phyloP scores from a whole-genome alignment of 1,140 invertebrate genomes.

The Zaprionus ghesquierei region DNA sequence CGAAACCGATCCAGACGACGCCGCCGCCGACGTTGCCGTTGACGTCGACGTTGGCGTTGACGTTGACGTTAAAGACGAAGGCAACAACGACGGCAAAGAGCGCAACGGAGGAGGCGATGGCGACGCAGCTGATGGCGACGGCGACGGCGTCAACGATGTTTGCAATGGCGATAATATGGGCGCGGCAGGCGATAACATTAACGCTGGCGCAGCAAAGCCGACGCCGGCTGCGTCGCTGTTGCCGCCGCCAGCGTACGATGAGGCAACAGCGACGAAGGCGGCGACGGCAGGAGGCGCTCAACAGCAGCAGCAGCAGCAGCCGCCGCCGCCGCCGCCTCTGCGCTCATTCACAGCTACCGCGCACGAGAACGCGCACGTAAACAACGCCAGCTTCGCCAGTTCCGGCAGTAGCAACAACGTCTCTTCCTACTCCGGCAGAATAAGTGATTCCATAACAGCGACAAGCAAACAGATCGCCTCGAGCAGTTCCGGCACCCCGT shows the following conservation, averaged over 20 bases:
- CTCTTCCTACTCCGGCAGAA: constrained; percentile 82
- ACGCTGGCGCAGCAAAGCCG: constrained; percentile 4
- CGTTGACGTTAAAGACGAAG: constrained; percentile 28
- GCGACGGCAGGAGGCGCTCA: constrained; percentile 41
- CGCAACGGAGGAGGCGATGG: constrained; percentile 4
- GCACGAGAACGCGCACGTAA: constrained; percentile 72
- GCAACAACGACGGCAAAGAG: constrained; percentile 16
- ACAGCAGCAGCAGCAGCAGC: constrained; percentile 38
- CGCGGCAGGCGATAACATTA: constrained; percentile 84
- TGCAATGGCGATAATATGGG: constrained; percentile 71
- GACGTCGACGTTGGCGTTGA: constrained; percentile 20
- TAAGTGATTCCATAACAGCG: constrained; percentile 85
- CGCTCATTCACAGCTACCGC: constrained; percentile 70
- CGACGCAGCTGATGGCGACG: constrained; percentile 17
- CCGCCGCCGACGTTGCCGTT: constrained; percentile 33
- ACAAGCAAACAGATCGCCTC: constrained; percentile 54
- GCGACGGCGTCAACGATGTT: constrained; percentile 35
- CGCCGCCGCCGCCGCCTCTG: constrained; percentile 40
- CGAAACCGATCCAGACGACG: constrained; percentile 23
- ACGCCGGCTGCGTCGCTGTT: constrained; percentile 22
- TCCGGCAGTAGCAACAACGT: constrained; percentile 68
- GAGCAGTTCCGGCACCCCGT: constrained; percentile 48
- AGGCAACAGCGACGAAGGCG: constrained; percentile 10
- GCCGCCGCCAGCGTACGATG: constrained; percentile 37
- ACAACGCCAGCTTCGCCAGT: constrained; percentile 55